Evolutionary conservation across 2,797 vertebrate genomes (phyloP).

Genomic region (Varecia variegata): DNA sequence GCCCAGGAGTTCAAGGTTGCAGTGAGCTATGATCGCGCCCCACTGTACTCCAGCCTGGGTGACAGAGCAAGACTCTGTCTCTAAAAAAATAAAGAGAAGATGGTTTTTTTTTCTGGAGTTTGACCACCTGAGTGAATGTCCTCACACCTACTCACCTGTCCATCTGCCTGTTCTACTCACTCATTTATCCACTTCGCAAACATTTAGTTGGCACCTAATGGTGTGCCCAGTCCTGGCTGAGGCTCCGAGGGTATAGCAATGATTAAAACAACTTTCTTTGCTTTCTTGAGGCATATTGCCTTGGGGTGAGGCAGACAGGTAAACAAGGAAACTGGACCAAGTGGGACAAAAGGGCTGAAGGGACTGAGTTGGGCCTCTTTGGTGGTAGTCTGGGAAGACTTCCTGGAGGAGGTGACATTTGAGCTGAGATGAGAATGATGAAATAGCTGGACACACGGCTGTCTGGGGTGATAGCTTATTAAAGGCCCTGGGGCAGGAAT

Average conservation of each 20-base stretch:
- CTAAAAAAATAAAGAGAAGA: neutral
- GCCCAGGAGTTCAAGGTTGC: too few species aligned
- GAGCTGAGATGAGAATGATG: neutral
- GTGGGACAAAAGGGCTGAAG: neutral
- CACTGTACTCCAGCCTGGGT: too few species aligned
- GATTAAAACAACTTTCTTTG: neutral
- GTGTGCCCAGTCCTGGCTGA: neutral
- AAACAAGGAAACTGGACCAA: neutral
- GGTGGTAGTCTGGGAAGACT: neutral
- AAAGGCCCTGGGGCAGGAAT: neutral
- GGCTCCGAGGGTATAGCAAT: neutral
- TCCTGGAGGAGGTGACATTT: neutral
- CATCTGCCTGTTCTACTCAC: neutral
- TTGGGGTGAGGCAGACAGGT: neutral
- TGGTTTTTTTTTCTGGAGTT: neutral
- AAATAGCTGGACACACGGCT: neutral
- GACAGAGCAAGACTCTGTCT: neutral
- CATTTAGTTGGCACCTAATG: too few species aligned
- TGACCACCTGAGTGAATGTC: neutral
- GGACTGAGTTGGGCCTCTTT: neutral
- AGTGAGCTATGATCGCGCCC: too few species aligned
- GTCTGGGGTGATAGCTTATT: neutral
- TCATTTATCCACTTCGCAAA: neutral
- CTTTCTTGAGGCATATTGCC: neutral
- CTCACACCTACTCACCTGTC: neutral